Base-by-base conservation (phyloP, 2,113 vertebrate species). In the Helogale parvula region DNA sequence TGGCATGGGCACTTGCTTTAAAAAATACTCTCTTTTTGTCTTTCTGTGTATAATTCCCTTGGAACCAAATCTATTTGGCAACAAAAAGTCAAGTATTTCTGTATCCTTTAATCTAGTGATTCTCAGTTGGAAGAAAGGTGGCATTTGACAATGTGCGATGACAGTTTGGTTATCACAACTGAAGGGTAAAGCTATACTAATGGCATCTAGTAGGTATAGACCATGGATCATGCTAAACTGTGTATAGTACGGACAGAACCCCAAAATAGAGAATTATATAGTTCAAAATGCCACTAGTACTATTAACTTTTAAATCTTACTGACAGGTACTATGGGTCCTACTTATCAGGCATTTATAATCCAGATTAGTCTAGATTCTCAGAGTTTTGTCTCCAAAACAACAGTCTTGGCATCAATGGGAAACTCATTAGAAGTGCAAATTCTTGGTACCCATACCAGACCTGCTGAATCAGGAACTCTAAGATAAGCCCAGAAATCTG, bases 371-470 rank as follows among this genome's bases (percentile, higher is more conserved):
- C 12, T 54, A 86, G 3, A 72, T n/a, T 83, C 27, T 96, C 17
- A 69, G 80, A 92, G 15, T 45, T 3, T 76, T 7, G 19, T 23
- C 3, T 16, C 38, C 29, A 35, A 74, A 76, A 45, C 1, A 79
- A 31, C 25, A 88, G 38, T 4, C 13, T 69, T 71, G 25, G 2
- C 9, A 21, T 81, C 12, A 13, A 47, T 6, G 21, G 35, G 41
- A 19, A 88, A 71, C 45, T 60, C 33, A n/a, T 54, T 92, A 95
- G 65, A 92, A 91, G 7, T 65, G 2, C 6, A 92, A 66, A 65
- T 47, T n/a, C 17, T 77, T 52, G 11, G 5, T 77, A 5, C 25
- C 8, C 23, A 50, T 2, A 13, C 2, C 14, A 85, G 72, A 52
- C 19, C 11, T 86, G 25, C 25, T 86, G 31, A 94, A 74, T 81